Conservation (phyloP, 1,140 invertebrate species). For the Caenorhabditis inopinata region DNA sequence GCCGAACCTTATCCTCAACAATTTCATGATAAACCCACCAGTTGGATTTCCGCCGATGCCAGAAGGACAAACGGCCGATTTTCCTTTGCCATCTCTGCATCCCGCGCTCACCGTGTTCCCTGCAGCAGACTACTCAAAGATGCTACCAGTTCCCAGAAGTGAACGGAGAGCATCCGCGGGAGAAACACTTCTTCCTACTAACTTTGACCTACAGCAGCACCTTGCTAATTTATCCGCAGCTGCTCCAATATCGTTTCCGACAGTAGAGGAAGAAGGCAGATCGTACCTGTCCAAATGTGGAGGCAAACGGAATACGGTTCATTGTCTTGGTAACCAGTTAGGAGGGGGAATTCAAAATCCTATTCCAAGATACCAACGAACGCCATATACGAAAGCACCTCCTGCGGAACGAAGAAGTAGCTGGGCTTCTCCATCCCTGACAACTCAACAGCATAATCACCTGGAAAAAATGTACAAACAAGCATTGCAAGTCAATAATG, state of each 20-base stretch:
- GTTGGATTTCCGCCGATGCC: constrained; percentile 8
- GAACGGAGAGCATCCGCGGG: constrained; percentile 62
- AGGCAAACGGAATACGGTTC: constrained; percentile 59
- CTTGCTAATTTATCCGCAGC: background rate
- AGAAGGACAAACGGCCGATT: constrained; percentile 16
- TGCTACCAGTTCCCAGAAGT: constrained; percentile 41
- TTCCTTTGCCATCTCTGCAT: background rate
- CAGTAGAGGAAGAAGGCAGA: constrained; percentile 44
- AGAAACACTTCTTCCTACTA: constrained; percentile 44
- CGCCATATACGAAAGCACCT: constrained; percentile 32
- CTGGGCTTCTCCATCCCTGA: constrained; percentile 46
- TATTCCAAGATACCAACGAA: constrained; percentile 30
- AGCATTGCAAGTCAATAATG: constrained; percentile 7
- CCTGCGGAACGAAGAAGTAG: constrained; percentile 43
- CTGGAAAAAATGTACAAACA: constrained; percentile 41
- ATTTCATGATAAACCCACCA: background rate
- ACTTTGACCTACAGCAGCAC: constrained; percentile 23
- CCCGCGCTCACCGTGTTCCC: background rate
- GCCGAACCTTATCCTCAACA: background rate
- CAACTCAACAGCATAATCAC: constrained; percentile 2
- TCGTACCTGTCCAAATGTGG: constrained; percentile 55
- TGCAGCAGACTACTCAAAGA: background rate
- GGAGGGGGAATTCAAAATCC: constrained; percentile 32
- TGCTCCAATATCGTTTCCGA: background rate
- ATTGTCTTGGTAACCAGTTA: background rate